A percentile compares a stretch with the other conserved stretches of the same genome.
Evolutionary conservation across 2,113 vertebrate species (phyloP).

Genomic region (Hydrochoerus hydrochaeris): DNA sequence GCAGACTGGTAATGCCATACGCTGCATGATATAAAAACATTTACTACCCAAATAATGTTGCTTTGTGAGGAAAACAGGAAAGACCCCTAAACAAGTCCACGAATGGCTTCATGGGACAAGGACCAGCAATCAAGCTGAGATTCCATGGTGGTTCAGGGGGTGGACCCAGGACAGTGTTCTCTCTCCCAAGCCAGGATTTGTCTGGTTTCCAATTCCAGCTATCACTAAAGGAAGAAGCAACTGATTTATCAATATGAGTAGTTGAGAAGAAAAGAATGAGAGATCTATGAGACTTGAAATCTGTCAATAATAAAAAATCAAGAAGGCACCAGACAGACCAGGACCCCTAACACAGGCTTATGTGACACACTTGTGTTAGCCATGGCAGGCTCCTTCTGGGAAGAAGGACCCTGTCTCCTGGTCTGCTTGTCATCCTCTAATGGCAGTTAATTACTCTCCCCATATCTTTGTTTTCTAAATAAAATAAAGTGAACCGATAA

Average conservation of each 20-base stretch:
- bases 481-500: conserved; percentile 17
- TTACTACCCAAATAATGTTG: neutral
- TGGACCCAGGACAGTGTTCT: neutral
- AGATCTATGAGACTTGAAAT: neutral
- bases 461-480: neutral
- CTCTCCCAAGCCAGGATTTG: accelerated
- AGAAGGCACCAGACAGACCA: neutral
- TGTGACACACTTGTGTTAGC: neutral
- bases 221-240: neutral
- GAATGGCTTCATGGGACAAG: neutral
- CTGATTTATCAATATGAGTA: neutral
- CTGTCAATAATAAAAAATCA: neutral
- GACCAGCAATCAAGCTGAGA: neutral
- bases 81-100: neutral
- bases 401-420: neutral
- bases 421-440: neutral
- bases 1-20: neutral
- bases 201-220: neutral
- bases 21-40: neutral
- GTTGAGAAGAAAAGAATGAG: neutral
- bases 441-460: neutral
- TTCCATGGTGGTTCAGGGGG: accelerated
- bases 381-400: neutral
- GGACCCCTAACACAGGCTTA: neutral
- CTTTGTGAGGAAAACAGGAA: neutral